phyloP scores from a whole-genome alignment of 2,797 vertebrate species.

The Leptatherina wallacei region DNA sequence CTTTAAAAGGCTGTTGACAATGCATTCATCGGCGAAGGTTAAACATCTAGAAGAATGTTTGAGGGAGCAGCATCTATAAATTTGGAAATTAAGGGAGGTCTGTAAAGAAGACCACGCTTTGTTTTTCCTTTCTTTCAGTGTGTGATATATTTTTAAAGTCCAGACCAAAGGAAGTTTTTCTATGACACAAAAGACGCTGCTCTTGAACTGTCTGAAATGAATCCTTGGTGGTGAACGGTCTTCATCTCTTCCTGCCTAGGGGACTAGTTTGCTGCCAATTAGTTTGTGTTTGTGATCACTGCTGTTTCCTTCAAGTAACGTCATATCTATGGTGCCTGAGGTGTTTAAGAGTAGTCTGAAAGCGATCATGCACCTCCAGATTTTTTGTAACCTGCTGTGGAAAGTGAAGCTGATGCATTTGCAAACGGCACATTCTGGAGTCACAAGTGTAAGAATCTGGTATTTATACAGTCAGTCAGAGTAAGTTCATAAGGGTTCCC shows the following conservation, averaged over 20 bases:
- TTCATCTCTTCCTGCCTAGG: not conserved
- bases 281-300: not conserved
- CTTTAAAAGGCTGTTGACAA: not conserved
- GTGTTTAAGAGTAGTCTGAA: not conserved
- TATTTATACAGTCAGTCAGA: not conserved
- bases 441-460: not conserved
- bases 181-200: not conserved
- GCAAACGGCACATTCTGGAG: not conserved
- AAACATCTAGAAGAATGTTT: not conserved
- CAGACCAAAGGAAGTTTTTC: not conserved
- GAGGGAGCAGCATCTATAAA: not conserved
- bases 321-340: not conserved
- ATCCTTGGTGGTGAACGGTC: not conserved
- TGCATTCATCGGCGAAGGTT: not conserved
- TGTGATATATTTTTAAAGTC: not conserved
- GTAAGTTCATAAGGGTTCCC: not conserved
- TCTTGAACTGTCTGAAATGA: not conserved
- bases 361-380: not conserved
- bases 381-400: not conserved
- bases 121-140: not conserved
- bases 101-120: not conserved
- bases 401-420: not conserved
- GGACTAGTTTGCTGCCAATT: not conserved
- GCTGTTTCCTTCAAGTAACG: not conserved
- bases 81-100: not conserved